These are phyloP conservation scores for Moxostoma hubbsi DNA, from an alignment of 2,797 vertebrate species.

Conservation along the genomic window DNA sequence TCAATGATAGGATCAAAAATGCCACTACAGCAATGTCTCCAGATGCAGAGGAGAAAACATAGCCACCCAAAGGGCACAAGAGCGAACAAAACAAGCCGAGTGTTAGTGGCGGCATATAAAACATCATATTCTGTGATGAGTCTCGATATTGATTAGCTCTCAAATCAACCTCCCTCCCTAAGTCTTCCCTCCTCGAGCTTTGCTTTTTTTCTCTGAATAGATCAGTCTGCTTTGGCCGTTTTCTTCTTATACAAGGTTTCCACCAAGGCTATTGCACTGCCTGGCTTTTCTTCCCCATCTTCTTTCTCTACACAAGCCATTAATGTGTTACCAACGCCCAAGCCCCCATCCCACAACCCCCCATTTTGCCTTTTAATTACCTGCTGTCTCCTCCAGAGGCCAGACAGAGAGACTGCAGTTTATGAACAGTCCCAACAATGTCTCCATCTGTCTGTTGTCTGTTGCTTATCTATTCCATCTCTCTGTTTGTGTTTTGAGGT, in stretches of 20 bases:
- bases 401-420: conserved; percentile 71
- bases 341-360: conserved; percentile 9
- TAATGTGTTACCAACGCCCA: conserved; percentile 15
- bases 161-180: conserved; percentile 45
- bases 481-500: conserved; percentile 24
- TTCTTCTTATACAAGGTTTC: conserved; percentile 62
- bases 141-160: conserved; percentile 53
- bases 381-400: conserved; percentile 72
- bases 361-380: conserved; percentile 77
- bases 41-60: conserved; percentile 40
- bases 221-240: conserved; percentile 29
- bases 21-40: conserved; percentile 46
- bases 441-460: conserved; percentile 40
- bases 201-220: conserved; percentile 48
- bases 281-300: conserved; percentile 55
- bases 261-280: conserved; percentile 68
- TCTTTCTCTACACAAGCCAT: conserved; percentile 50
- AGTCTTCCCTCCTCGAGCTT: conserved; percentile 47
- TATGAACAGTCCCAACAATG: conserved; percentile 52
- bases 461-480: conserved; percentile 28
- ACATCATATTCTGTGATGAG: conserved; percentile 53
- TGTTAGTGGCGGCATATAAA: conserved; percentile 46
- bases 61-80: conserved; percentile 47
- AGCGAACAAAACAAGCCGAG: conserved; percentile 48
- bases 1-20: conserved; percentile 56